Conservation (phyloP, 2,797 vertebrate species). For the Scarus forsteni region DNA sequence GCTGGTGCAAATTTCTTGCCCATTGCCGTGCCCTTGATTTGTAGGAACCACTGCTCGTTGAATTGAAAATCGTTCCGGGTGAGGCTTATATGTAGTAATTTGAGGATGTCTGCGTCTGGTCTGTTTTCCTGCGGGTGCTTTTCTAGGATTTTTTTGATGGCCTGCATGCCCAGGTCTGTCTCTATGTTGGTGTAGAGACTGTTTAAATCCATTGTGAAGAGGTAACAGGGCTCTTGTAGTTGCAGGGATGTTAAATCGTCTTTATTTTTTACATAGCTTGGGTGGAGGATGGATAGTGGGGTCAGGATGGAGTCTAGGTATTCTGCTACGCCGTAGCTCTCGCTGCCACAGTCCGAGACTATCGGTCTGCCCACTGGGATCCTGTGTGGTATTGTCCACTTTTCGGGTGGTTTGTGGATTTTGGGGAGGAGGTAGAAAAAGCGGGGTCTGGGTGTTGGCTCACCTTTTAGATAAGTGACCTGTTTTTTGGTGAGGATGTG, state of each 20-base stretch:
- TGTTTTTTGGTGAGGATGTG: too few relatives aligned
- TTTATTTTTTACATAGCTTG: not conserved
- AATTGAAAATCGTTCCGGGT: not conserved
- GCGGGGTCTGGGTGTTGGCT: not conserved
- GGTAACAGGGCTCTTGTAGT: too few relatives aligned
- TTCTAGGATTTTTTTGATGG: too few relatives aligned
- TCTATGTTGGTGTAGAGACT: too few relatives aligned
- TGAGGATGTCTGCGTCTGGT: too few relatives aligned
- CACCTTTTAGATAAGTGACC: fast-evolving
- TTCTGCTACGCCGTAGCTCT: not conserved
- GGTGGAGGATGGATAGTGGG: not conserved
- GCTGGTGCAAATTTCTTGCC: too few relatives aligned
- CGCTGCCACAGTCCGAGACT: too few relatives aligned
- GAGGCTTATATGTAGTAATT: too few relatives aligned
- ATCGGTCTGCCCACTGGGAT: too few relatives aligned
- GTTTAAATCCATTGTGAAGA: too few relatives aligned
- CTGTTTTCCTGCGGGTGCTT: too few relatives aligned
- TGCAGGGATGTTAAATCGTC: not conserved
- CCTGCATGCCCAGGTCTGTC: too few relatives aligned
- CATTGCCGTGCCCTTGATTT: not conserved
- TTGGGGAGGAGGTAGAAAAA: not conserved
- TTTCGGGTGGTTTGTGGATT: not conserved
- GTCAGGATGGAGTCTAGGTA: not conserved
- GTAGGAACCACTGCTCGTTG: not conserved
- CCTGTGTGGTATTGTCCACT: not conserved